phyloP scores from a whole-genome alignment of 2,888 invertebrate genomes.

The Habroteleia sp. region DNA sequence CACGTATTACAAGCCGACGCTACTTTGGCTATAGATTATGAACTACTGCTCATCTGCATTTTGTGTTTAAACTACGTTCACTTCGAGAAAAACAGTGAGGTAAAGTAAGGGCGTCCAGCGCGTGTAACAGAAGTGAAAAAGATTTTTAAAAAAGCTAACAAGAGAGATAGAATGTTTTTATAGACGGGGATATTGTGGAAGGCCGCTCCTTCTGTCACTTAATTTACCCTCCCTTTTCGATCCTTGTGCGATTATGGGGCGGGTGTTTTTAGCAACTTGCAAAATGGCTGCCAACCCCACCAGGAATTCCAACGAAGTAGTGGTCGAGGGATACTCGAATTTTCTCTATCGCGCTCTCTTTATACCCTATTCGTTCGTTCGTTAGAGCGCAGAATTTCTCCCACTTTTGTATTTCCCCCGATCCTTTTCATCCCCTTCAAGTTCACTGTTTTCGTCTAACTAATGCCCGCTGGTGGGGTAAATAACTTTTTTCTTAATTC shows the following conservation, averaged over 20 bases:
- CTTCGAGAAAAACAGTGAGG: slow-evolving; percentile 64
- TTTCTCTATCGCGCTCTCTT: slow-evolving; percentile 80
- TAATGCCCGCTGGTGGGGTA: slow-evolving; percentile 42
- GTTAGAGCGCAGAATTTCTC: slow-evolving; percentile 64
- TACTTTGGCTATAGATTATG: slow-evolving; percentile 57
- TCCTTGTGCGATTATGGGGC: slow-evolving; percentile 76
- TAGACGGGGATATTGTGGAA: slow-evolving; percentile 65
- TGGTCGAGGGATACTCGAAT: slow-evolving; percentile 76
- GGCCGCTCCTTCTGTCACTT: slow-evolving; percentile 66
- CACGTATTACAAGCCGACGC: slow-evolving; percentile 41
- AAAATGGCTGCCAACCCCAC: slow-evolving; percentile 80
- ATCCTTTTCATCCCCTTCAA: slow-evolving; percentile 54
- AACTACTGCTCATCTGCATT: slow-evolving; percentile 65
- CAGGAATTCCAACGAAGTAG: slow-evolving; percentile 67
- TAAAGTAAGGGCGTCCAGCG: slow-evolving; percentile 60
- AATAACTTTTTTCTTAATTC: slow-evolving; percentile 61
- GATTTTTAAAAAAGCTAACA: slow-evolving; percentile 65
- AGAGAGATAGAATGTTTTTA: slow-evolving; percentile 66
- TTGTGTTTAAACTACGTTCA: slow-evolving; percentile 63
- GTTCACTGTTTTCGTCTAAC: slow-evolving; percentile 55
- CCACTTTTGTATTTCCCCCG: slow-evolving; percentile 48
- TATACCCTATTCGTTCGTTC: slow-evolving; percentile 77
- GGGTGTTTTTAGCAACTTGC: slow-evolving; percentile 80
- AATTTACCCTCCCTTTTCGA: slow-evolving; percentile 65
- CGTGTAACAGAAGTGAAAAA: slow-evolving; percentile 63